Percentiles rank a stretch among this genome's conserved stretches.
These are phyloP conservation scores for Heliornis fulica DNA, from an alignment of 2,113 vertebrate species.

Conservation along the genomic window DNA sequence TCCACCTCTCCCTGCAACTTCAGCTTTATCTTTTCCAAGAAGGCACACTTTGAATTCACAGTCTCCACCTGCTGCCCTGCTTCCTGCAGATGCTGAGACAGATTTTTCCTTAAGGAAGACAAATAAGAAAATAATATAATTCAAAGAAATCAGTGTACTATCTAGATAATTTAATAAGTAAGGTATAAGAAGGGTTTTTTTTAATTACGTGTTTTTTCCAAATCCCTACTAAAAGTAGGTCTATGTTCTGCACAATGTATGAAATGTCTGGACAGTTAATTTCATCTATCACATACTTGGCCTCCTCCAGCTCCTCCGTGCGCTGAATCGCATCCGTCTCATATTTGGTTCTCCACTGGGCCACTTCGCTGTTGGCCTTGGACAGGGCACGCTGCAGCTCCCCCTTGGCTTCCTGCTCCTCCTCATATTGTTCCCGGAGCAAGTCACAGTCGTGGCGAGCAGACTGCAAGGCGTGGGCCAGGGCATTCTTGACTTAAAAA, in stretches of 20 bases:
- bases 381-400: too few relatives aligned
- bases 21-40: constrained; percentile 76
- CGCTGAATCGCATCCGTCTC: constrained; percentile 67
- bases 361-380: too few relatives aligned
- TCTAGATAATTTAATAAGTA: neutral
- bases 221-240: neutral
- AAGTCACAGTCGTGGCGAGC: constrained; percentile 82
- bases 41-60: constrained; percentile 74
- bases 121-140: neutral
- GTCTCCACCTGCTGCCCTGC: constrained; percentile 68
- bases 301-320: constrained; percentile 88
- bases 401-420: too few relatives aligned
- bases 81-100: constrained; percentile 74
- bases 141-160: neutral
- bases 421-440: constrained; percentile 75
- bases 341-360: too few relatives aligned
- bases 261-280: neutral
- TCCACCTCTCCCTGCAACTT: constrained; percentile 74
- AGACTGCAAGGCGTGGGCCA: constrained; percentile 83
- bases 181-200: neutral
- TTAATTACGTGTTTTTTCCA: neutral
- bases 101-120: constrained; percentile 69
- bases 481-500: constrained; percentile 78
- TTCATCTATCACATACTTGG: constrained; percentile 73
- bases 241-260: neutral